Evolutionary conservation across 2,797 vertebrate genomes (phyloP), one percentile per base, ranked within the genome.

Genomic region (Onychomys leucogaster): DNA sequence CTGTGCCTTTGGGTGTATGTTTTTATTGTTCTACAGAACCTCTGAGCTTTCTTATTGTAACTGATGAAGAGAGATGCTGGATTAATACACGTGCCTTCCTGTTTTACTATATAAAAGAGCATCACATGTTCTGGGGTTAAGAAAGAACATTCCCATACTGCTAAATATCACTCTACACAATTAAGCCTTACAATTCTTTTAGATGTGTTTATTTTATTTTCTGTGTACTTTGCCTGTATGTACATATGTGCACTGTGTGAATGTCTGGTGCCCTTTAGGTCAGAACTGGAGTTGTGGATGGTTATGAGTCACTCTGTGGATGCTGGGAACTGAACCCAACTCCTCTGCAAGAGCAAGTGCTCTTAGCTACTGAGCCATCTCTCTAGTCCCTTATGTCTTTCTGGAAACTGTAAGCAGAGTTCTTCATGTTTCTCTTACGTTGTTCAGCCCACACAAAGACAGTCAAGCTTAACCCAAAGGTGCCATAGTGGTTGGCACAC

Each of bases 31-130:
- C 52, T 96, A 86, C 52, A 65, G 92, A 97, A 83, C 57, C 91
- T 94, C 77, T 95, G 92, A 80, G 96, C 32, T 95, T 96, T 93
- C 46, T 92, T 94, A 75, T 13, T 96, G 73, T 90, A 85, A 95
- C 86, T 94, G 84, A 19, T 65, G 75, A 69, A 94, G 71, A 88
- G 87, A 95, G 43, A 80, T 89, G 32, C 23, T 65, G 71, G 69
- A 94, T 88, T 95, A 97, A 94, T 96, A 97, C 95, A 77, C 96
- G 94, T 76, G 96, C 89, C 89, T 94, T 97, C 87, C 84, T 92
- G 63, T 78, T 96, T 94, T 96, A 85, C 25, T 34, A 19, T 55
- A 43, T 65, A 55, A 86, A 94, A 59, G 87, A 94, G 81, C 92
- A 95, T 93, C 94, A 89, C 46, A 29, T 85, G 76, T 84, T 97